Percentiles rank a stretch among this genome's conserved stretches.
Conservation (phyloP, 23 tunicate genomes). For the Ascidia mentula region DNA sequence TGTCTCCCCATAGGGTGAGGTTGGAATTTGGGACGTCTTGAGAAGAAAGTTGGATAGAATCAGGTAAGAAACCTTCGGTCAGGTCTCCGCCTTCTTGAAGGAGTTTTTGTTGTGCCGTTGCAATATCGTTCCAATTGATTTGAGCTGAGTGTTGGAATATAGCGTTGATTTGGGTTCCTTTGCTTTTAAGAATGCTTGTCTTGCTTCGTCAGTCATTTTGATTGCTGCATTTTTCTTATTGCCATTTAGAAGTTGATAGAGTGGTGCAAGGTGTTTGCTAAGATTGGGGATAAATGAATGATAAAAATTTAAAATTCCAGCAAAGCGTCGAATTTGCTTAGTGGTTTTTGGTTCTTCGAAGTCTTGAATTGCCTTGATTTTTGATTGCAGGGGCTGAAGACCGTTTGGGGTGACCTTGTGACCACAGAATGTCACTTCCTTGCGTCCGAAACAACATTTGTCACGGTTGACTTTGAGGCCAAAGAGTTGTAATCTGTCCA, state of each 20-base stretch:
- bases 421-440: neutral
- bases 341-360: constrained; percentile 6
- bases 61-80: too few relatives aligned
- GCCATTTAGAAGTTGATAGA: neutral
- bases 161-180: neutral
- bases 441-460: constrained; percentile 11
- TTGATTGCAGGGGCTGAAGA: neutral
- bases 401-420: neutral
- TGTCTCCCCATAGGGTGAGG: too few relatives aligned
- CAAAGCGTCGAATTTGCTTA: constrained; percentile 3
- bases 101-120: neutral
- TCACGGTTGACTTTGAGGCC: neutral
- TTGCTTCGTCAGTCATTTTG: neutral
- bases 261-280: neutral
- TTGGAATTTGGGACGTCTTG: too few relatives aligned
- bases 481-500: neutral
- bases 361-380: neutral
- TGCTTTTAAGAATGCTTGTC: constrained; percentile 8
- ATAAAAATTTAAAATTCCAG: neutral
- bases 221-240: neutral
- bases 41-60: too few relatives aligned
- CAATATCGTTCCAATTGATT: neutral
- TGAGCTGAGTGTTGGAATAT: neutral
- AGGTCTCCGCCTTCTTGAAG: too few relatives aligned
- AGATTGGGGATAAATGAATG: neutral